Evolutionary conservation across 2,888 invertebrate species (phyloP), one percentile per base, ranked within the genome.

Genomic region (Chalcosyrphus nemorum): DNA sequence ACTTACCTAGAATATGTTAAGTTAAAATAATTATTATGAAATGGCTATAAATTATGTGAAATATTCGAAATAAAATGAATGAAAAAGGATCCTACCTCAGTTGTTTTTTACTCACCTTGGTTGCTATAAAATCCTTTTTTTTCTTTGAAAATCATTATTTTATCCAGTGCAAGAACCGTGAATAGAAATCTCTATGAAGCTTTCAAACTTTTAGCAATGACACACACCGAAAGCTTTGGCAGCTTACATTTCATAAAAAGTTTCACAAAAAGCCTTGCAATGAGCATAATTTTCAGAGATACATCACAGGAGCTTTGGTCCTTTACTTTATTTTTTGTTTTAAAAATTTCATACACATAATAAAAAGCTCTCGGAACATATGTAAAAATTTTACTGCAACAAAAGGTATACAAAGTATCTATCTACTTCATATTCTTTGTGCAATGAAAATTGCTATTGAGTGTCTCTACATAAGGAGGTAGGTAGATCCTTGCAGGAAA

Each of bases 1-100:
- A 84, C 84, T 84, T 84, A 84, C 84, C 84, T 84, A 80, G 52
- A 82, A n/a, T n/a, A n/a, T n/a, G n/a, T n/a, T n/a, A n/a, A n/a
- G n/a, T n/a, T n/a, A n/a, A n/a, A n/a, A n/a, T n/a, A n/a, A n/a
- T n/a, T n/a, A n/a, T n/a, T n/a, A n/a, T n/a, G n/a, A n/a, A 78
- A n/a, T 43, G 29, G 59, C 65, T 35, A 45, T 54, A 15, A n/a
- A 1, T 11, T 35, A 35, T 35, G 2, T 35, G 7, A n/a, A n/a
- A n/a, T n/a, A n/a, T n/a, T n/a, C n/a, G n/a, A n/a, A n/a, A n/a
- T n/a, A n/a, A n/a, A n/a, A n/a, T n/a, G n/a, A n/a, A n/a, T n/a
- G n/a, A n/a, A n/a, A n/a, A n/a, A n/a, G n/a, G n/a, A n/a, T n/a
- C n/a, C n/a, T n/a, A n/a, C n/a, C n/a, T n/a, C n/a, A n/a, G n/a